Conservation (phyloP, 2,113 vertebrate species). For the Passer montanus region DNA sequence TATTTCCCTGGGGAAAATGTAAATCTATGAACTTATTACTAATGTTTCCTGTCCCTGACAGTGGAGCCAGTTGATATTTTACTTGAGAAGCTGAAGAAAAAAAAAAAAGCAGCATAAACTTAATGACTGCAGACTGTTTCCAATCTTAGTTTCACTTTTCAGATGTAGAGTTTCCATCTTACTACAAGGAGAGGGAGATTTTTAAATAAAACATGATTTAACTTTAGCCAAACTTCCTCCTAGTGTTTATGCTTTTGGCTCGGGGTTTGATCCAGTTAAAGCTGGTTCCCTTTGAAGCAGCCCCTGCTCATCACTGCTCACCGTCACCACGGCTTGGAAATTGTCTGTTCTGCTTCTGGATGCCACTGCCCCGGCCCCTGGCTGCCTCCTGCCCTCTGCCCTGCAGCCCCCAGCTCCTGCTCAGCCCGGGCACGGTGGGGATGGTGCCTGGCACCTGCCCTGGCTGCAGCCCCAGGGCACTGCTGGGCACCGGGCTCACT, state of each 20-base stretch:
- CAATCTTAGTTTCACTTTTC: conserved; percentile 77
- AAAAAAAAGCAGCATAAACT: conserved; percentile 50
- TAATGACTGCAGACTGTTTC: conserved; percentile 73
- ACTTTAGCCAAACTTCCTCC: conserved; percentile 77
- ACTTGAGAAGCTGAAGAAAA: conserved; percentile 58
- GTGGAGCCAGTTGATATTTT: conserved; percentile 79
- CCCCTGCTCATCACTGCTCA: conserved; percentile 33
- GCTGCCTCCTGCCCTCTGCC: not conserved
- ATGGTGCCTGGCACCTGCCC: not conserved
- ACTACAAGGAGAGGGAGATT: conserved; percentile 63
- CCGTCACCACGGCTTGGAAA: not conserved
- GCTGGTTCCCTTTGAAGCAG: conserved; percentile 68
- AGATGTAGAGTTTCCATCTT: conserved; percentile 76
- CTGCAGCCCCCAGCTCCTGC: not conserved
- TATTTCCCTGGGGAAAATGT: conserved; percentile 76
- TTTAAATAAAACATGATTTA: conserved; percentile 78
- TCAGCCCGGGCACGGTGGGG: fast-evolving
- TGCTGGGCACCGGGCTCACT: fast-evolving
- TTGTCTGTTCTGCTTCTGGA: conserved; percentile 1
- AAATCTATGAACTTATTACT: conserved; percentile 79
- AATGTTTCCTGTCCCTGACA: conserved; percentile 79
- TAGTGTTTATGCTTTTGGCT: conserved; percentile 75
- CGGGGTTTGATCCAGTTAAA: conserved; percentile 61
- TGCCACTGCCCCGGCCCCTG: not conserved
- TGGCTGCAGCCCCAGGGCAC: fast-evolving